Evolutionary conservation across 2,113 vertebrate species (phyloP), one percentile per base, ranked within the genome.

Genomic region (Tautogolabrus adspersus): DNA sequence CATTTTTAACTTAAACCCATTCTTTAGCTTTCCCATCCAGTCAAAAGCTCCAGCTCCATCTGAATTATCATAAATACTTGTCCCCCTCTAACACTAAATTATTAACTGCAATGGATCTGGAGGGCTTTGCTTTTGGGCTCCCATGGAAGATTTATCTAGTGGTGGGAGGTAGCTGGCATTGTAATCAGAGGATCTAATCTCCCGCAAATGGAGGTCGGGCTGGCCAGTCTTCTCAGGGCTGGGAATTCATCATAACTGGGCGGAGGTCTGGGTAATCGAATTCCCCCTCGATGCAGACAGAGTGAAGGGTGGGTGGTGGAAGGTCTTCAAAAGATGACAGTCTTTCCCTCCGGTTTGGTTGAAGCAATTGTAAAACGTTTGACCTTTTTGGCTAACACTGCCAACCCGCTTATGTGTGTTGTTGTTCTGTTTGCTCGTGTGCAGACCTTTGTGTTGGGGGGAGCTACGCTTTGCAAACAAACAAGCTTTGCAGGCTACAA

Each of bases 151-250:
- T 95, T 93, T 93, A 94, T 94, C 88, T 85, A 67, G 79, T 80
- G 85, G 90, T 90, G 84, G 84, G 74, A 88, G 88, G 87, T 79
- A 82, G 88, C 90, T 92, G 91, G 92, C 89, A 87, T 89, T 84
- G 91, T 93, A 93, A 95, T 94, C 93, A 91, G 87, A 92, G 88
- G 85, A 93, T 91, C 91, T 93, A 93, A 95, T 93, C 92, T 94
- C 69, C 79, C 5, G 84, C 88, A 89, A 92, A 94, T 93, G 92
- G 93, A 94, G 93, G 90, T 88, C 82, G 82, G 80, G 61, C 79
- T 83, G 86, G 82, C 87, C 67, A 59, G 86, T 89, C 83, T 89
- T 93, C 78, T 85, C 87, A 86, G 87, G 83, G 87, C 87, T 89
- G 87, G 54, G 80, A 82, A 94, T 93, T 91, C 89, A 93, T 93